Conservation (phyloP, 2,113 vertebrate genomes). For the Corythornis vintsioides region DNA sequence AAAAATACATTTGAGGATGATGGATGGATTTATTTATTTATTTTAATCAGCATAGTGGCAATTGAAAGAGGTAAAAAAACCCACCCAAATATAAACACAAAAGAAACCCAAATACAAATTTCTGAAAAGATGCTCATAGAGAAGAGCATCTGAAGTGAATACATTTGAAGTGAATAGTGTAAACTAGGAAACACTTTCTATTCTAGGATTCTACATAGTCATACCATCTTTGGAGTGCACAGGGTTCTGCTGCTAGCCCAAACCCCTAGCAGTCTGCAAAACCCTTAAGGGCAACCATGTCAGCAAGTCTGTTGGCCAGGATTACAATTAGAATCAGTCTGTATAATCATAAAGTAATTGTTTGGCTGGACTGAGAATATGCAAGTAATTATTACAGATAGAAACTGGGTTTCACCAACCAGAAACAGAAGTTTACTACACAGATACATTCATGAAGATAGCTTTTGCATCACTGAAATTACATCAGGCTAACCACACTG, state of each 20-base stretch:
- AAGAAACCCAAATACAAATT: background rate
- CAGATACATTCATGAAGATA: background rate
- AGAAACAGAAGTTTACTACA: background rate
- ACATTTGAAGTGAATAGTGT: background rate
- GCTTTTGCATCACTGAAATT: background rate
- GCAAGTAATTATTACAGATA: rapidly evolving
- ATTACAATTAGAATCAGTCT: background rate
- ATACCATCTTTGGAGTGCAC: too few species aligned
- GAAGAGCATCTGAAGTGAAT: background rate
- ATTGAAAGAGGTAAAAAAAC: background rate
- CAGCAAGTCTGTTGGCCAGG: background rate
- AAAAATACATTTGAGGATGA: background rate
- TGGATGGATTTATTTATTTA: background rate
- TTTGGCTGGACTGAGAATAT: background rate
- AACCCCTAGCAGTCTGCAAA: background rate
- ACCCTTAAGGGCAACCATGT: rapidly evolving
- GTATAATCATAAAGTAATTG: background rate
- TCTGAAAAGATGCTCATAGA: background rate
- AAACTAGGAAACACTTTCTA: background rate
- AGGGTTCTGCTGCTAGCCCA: background rate
- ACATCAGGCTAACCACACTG: background rate
- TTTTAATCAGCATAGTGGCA: background rate
- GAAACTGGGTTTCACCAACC: background rate
- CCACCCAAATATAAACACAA: background rate
- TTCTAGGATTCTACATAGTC: background rate